These are phyloP conservation scores for Pegoplata infirma DNA, from an alignment of 2,888 invertebrate species.

Conservation along the genomic window DNA sequence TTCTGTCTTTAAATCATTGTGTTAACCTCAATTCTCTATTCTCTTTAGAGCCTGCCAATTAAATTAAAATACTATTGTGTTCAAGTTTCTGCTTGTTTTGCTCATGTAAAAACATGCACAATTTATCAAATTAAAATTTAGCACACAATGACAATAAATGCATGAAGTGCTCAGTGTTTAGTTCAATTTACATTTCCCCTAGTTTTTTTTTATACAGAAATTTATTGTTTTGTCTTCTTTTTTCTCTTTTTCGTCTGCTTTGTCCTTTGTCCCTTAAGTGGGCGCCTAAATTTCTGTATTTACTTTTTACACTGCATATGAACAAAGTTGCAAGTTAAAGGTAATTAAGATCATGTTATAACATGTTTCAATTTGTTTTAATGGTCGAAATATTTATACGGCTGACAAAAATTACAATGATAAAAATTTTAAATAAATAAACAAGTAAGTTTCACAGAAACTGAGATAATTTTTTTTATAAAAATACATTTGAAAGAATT, in stretches of 20 bases:
- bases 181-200: background rate
- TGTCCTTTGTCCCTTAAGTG: conserved; percentile 12
- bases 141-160: background rate
- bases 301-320: background rate
- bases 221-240: background rate
- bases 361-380: conserved; percentile 37
- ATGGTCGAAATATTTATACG: conserved; percentile 3
- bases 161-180: background rate
- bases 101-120: background rate
- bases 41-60: background rate
- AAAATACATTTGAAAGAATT: too few species aligned
- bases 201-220: background rate
- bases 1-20: background rate
- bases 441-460: too few species aligned
- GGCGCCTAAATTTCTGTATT: conserved; percentile 5
- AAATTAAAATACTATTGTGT: background rate
- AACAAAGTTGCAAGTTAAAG: background rate
- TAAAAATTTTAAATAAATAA: too few species aligned
- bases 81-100: background rate
- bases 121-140: background rate
- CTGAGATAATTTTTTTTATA: too few species aligned
- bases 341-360: conserved; percentile 28
- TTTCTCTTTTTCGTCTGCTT: background rate
- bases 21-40: background rate
- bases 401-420: too few species aligned